Evolutionary conservation across 2,888 invertebrate species (phyloP).

Genomic region (Thalpophila matura): DNA sequence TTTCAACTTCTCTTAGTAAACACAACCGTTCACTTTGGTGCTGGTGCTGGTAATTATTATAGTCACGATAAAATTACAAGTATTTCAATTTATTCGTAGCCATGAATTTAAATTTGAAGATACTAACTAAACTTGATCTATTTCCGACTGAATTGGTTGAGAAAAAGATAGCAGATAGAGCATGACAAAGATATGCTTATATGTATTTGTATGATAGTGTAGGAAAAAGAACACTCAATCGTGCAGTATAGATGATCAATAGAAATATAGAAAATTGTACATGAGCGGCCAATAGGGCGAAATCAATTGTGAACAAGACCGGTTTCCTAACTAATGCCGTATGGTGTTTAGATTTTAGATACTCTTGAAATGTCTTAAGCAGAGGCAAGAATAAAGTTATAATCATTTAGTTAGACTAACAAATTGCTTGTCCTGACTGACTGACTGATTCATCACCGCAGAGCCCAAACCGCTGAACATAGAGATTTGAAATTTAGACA

Average conservation of each 20-base stretch:
- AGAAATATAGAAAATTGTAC: conserved; percentile 74
- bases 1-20: conserved; percentile 81
- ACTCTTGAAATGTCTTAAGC: conserved; percentile 31
- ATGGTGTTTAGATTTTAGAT: conserved; percentile 52
- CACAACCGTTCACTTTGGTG: conserved; percentile 66
- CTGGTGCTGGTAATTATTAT: conserved; percentile 46
- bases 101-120: conserved; percentile 7
- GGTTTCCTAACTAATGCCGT: conserved; percentile 70
- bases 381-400: conserved; percentile 14
- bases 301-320: conserved; percentile 81
- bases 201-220: too few relatives aligned
- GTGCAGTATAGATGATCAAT: conserved; percentile 19
- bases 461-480: too few relatives aligned
- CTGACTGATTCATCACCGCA: too few relatives aligned
- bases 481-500: too few relatives aligned
- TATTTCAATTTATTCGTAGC: background rate
- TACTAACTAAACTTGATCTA: background rate
- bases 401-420: background rate
- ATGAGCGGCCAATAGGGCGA: conserved; percentile 75
- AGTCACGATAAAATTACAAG: conserved; percentile 60
- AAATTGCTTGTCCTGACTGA: too few relatives aligned
- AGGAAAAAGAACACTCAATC: background rate
- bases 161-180: background rate
- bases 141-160: background rate
- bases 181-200: background rate